Conservation (phyloP, 2,797 vertebrate species). For the Pangasius djambal region DNA sequence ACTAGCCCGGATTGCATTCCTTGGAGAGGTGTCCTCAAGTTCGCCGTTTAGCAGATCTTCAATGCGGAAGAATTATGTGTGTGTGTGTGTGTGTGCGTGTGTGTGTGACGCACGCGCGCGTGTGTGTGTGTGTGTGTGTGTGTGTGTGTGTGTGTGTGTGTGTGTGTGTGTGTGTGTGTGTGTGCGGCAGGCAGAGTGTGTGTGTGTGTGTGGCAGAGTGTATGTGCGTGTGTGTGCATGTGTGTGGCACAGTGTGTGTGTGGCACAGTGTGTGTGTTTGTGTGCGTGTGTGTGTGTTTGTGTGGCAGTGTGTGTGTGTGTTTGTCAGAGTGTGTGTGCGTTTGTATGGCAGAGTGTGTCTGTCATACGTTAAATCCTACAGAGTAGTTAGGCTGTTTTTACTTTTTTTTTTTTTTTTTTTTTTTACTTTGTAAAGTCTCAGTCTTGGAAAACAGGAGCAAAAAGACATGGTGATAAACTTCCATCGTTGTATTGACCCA, state of each 20-base stretch:
- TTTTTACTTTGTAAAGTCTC: neutral
- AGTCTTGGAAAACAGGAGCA: neutral
- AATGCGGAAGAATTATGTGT: slow-evolving; percentile 6
- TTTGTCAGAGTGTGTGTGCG: neutral
- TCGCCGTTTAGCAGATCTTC: neutral
- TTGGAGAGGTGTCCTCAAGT: neutral
- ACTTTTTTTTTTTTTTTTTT: too few species aligned
- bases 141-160: too few species aligned
- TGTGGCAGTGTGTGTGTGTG: too few species aligned
- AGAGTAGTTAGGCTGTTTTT: neutral
- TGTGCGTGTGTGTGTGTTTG: neutral
- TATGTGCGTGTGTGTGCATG: neutral
- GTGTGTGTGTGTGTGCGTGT: neutral
- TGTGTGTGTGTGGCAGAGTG: neutral
- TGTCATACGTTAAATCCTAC: neutral
- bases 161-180: neutral
- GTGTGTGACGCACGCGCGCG: neutral
- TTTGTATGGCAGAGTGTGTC: neutral
- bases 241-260: neutral
- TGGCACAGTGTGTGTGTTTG: too few species aligned
- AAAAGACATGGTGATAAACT: neutral
- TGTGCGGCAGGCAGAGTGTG: too few species aligned
- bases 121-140: neutral
- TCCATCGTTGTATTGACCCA: neutral
- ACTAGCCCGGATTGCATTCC: neutral